These are phyloP conservation scores for Trachemys scripta DNA, from an alignment of 2,113 vertebrate species.

Conservation along the genomic window DNA sequence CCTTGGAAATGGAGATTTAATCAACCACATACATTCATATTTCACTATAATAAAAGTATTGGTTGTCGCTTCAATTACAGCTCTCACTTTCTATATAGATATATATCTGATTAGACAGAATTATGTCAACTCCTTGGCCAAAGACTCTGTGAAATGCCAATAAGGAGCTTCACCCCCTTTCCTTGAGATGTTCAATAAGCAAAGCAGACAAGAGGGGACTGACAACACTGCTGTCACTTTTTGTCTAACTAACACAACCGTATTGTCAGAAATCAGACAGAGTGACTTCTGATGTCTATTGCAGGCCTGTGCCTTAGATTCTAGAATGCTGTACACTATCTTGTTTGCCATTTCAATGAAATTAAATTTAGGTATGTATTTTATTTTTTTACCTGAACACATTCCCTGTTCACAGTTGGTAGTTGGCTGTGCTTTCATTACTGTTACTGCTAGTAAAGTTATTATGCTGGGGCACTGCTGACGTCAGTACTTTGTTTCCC, in stretches of 20 bases:
- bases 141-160: slow-evolving; percentile 12
- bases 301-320: not conserved
- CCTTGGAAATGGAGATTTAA: not conserved
- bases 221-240: not conserved
- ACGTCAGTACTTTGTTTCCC: slow-evolving; percentile 32
- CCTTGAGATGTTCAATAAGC: not conserved
- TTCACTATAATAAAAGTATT: not conserved
- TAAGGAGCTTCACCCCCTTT: not conserved
- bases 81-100: not conserved
- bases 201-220: not conserved
- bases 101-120: not conserved
- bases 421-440: slow-evolving; percentile 10
- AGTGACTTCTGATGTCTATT: not conserved
- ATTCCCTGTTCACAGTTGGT: not conserved
- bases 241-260: not conserved
- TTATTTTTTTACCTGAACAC: not conserved
- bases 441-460: slow-evolving; percentile 10
- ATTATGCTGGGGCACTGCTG: slow-evolving; percentile 10
- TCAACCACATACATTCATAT: not conserved
- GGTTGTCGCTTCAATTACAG: not conserved
- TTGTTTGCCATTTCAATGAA: not conserved
- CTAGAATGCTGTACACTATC: not conserved
- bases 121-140: not conserved
- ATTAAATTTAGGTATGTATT: not conserved
- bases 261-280: not conserved